These are phyloP conservation scores for Eurosta solidaginis DNA, from an alignment of 1,140 invertebrate species.

Conservation along the genomic window DNA sequence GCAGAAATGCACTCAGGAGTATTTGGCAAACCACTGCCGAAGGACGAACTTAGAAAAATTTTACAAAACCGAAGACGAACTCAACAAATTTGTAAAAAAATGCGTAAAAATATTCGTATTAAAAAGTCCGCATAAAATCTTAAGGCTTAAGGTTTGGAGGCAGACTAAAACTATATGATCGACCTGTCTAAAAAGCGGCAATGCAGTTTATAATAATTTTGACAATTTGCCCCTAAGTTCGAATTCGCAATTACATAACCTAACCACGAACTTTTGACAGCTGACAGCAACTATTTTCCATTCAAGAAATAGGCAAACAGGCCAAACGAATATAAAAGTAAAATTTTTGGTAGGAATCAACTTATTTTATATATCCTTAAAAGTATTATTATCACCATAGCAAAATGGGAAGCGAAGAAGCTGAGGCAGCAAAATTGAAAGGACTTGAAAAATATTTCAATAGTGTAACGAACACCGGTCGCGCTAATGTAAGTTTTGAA, in stretches of 20 bases:
- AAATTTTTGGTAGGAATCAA: neutral
- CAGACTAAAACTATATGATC: too few relatives aligned
- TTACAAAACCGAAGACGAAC: too few relatives aligned
- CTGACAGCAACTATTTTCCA: neutral
- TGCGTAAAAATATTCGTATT: neutral
- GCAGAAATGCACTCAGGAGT: too few relatives aligned
- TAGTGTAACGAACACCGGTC: constrained; percentile 66
- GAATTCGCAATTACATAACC: constrained; percentile 19
- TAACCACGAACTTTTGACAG: constrained; percentile 32
- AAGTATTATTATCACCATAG: neutral
- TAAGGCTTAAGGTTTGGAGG: too few relatives aligned
- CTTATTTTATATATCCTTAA: neutral
- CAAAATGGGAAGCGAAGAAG: constrained; percentile 71
- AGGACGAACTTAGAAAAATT: too few relatives aligned
- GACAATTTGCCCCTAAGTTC: neutral
- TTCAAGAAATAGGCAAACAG: neutral
- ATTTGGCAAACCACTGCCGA: too few relatives aligned
- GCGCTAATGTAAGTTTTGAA: constrained; percentile 68
- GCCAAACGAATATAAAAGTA: constrained; percentile 1
- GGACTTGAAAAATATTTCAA: constrained; percentile 69
- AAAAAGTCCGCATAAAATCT: neutral
- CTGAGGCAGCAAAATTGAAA: constrained; percentile 65
- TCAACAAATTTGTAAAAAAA: too few relatives aligned
- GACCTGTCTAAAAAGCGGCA: too few relatives aligned
- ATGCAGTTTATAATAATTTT: neutral